phyloP scores from a whole-genome alignment of 2,888 invertebrate species.

The Zeuzera pyrina region DNA sequence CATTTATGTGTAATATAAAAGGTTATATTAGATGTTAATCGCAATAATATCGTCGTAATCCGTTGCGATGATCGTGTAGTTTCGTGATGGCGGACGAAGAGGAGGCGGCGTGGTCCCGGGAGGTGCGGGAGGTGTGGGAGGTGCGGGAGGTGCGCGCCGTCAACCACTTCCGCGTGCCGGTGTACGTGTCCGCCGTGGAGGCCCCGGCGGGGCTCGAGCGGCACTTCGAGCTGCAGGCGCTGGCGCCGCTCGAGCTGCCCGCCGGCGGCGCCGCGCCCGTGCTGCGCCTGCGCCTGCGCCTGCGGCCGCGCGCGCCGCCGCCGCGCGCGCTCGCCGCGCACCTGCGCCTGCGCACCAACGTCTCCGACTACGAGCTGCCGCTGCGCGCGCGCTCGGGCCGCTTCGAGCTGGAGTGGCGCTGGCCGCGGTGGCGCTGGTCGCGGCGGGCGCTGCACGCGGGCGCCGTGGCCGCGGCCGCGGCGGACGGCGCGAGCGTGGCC shows the following conservation, averaged over 20 bases:
- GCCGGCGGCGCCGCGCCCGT: conserved; percentile 17
- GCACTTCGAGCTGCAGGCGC: conserved; percentile 9
- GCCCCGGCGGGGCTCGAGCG: background rate
- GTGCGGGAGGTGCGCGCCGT: no score
- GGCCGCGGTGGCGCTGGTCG: conserved; percentile 26
- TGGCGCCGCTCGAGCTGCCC: conserved; percentile 19
- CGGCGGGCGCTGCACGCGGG: conserved; percentile 72
- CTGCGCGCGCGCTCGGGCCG: conserved; percentile 57
- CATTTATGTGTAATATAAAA: no score
- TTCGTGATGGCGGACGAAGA: background rate
- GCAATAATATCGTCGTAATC: no score
- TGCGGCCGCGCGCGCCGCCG: conserved; percentile 8
- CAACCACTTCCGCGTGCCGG: no score
- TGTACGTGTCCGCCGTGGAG: no score
- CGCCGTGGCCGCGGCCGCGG: conserved; percentile 66
- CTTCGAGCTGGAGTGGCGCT: conserved; percentile 44
- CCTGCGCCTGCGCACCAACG: conserved; percentile 60
- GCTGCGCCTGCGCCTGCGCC: conserved; percentile 16
- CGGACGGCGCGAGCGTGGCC: conserved; percentile 68
- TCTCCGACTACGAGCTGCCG: conserved; percentile 53
- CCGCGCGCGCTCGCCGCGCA: conserved; percentile 13
- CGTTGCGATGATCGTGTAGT: no score
- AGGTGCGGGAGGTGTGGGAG: no score
- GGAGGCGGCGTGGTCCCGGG: conserved; percentile 19
- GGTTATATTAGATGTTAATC: no score